Evolutionary conservation across 2,888 invertebrate genomes (phyloP).

Genomic region (Sarcophaga caerulescens): DNA sequence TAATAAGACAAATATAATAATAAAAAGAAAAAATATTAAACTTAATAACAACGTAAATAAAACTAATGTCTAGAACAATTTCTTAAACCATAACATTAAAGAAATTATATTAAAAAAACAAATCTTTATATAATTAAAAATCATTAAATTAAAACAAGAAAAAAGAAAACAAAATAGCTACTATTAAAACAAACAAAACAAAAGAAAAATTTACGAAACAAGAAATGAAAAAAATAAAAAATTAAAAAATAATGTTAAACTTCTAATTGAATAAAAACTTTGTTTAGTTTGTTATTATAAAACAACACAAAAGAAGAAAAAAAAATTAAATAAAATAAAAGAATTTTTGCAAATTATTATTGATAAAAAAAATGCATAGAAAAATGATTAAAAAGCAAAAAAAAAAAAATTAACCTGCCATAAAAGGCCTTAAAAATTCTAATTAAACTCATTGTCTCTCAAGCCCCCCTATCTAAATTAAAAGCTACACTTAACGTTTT

Average conservation of each 20-base stretch:
- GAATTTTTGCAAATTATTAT: slow-evolving; percentile 34
- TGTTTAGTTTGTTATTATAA: slow-evolving; percentile 40
- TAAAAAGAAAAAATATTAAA: slow-evolving; percentile 20
- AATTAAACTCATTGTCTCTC: slow-evolving; percentile 14
- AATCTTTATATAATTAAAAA: slow-evolving; percentile 47
- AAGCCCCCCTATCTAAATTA: not conserved
- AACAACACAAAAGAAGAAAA: not conserved
- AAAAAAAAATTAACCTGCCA: slow-evolving; percentile 61
- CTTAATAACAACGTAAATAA: not conserved
- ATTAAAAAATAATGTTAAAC: slow-evolving; percentile 19
- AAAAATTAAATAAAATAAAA: slow-evolving; percentile 10
- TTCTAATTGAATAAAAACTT: not conserved
- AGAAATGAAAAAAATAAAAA: slow-evolving; percentile 18
- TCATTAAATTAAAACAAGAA: slow-evolving; percentile 40
- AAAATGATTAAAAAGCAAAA: slow-evolving; percentile 28
- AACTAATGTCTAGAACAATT: slow-evolving; percentile 48
- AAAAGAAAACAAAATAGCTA: slow-evolving; percentile 13
- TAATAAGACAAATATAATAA: slow-evolving; percentile 27
- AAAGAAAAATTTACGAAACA: not conserved
- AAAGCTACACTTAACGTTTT: slow-evolving; percentile 8
- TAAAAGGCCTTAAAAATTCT: slow-evolving; percentile 64
- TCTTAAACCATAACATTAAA: slow-evolving; percentile 48
- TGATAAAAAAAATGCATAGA: slow-evolving; percentile 19
- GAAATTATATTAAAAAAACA: not conserved
- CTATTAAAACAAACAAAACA: slow-evolving; percentile 40